Conservation (phyloP, 2,888 invertebrate genomes). For the Cataglyphis altisquamis region DNA sequence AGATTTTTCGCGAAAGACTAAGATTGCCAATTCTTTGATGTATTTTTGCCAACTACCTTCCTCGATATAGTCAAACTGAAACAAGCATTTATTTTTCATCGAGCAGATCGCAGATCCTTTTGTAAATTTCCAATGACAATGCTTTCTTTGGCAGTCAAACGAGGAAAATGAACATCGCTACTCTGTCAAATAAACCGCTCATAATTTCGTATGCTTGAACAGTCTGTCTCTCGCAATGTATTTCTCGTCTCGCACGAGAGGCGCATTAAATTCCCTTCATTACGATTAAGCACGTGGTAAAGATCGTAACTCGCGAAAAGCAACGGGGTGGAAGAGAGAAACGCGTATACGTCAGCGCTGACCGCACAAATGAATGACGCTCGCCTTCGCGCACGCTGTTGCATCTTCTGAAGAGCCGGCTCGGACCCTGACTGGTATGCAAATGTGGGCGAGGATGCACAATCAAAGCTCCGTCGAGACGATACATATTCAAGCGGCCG, state of each 20-base stretch:
- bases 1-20: background rate
- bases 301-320: slow-evolving; percentile 32
- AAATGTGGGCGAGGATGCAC: slow-evolving; percentile 76
- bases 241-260: slow-evolving; percentile 14
- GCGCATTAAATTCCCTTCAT: slow-evolving; percentile 41
- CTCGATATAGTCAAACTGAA: background rate
- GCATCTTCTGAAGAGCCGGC: slow-evolving; percentile 65
- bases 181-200: background rate
- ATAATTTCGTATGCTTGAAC: slow-evolving; percentile 19
- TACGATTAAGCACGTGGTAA: slow-evolving; percentile 19
- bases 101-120: slow-evolving; percentile 6
- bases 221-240: background rate
- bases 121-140: slow-evolving; percentile 23
- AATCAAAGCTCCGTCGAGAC: slow-evolving; percentile 77
- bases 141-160: slow-evolving; percentile 38
- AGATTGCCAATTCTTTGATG: background rate
- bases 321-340: slow-evolving; percentile 24
- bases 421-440: slow-evolving; percentile 74
- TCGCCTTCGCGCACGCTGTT: slow-evolving; percentile 59
- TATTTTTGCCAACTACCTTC: background rate
- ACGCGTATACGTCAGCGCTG: background rate
- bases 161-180: background rate
- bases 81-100: slow-evolving; percentile 24
- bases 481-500: slow-evolving; percentile 81
- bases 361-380: slow-evolving; percentile 31